Conservation (phyloP, 1,140 invertebrate genomes). For the Cotesia chilonis region DNA sequence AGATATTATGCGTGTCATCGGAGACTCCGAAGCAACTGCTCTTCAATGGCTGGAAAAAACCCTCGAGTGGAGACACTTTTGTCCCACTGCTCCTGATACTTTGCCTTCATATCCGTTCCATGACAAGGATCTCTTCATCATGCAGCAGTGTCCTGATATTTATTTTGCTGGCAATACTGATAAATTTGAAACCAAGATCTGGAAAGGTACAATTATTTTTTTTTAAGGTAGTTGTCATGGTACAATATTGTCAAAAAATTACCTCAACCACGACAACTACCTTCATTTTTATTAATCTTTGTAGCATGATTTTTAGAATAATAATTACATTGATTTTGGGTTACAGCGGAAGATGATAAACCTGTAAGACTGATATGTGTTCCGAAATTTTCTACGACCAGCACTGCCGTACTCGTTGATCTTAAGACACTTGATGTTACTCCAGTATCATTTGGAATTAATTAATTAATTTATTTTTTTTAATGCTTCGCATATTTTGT, state of each 20-base stretch:
- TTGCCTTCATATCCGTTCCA: constrained; percentile 87
- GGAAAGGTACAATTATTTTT: constrained; percentile 65
- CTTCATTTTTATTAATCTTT: no score
- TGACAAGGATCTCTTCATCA: constrained; percentile 87
- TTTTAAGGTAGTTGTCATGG: not conserved
- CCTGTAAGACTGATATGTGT: constrained; percentile 72
- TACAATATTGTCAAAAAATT: no score
- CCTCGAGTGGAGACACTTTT: constrained; percentile 84
- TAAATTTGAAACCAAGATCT: constrained; percentile 75
- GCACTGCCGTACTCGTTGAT: constrained; percentile 73
- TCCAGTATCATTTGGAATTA: constrained; percentile 68
- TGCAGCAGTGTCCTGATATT: constrained; percentile 86
- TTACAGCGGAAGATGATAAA: constrained; percentile 69
- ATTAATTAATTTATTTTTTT: not conserved
- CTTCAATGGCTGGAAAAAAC: constrained; percentile 73
- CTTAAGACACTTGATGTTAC: constrained; percentile 73
- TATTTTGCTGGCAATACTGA: constrained; percentile 90
- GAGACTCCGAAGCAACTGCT: constrained; percentile 40
- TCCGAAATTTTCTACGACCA: constrained; percentile 72
- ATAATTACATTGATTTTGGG: constrained; percentile 50
- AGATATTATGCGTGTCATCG: constrained; percentile 73
- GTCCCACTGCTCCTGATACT: constrained; percentile 94
- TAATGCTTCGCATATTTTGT: not conserved
- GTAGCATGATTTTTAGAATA: no score
- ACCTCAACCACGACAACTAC: no score